Evolutionary conservation across 2,797 vertebrate genomes (phyloP).

Genomic region (Catostomus latipinnis): DNA sequence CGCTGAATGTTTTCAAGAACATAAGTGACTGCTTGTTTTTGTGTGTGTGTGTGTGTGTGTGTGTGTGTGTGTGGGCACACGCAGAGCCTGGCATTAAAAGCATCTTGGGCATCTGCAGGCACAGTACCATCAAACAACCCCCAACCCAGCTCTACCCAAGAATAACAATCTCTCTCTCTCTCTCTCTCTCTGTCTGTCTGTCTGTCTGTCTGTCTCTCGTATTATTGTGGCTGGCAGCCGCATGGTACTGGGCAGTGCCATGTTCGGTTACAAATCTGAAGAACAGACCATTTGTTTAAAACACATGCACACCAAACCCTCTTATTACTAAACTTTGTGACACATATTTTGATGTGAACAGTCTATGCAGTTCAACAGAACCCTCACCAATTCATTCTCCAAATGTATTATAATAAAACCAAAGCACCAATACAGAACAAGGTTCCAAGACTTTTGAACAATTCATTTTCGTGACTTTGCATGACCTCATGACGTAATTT

Average conservation of each 20-base stretch:
- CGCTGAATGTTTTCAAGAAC: constrained; percentile 28
- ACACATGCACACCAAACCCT: constrained; percentile 4
- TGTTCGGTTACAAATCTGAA: constrained; percentile 27
- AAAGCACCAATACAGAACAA: too few relatives aligned
- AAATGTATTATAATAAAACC: too few relatives aligned
- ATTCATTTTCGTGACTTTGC: too few relatives aligned
- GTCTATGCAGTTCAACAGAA: background rate
- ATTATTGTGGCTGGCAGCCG: constrained; percentile 28
- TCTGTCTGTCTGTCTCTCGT: background rate
- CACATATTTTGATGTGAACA: background rate
- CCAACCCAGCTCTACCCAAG: background rate
- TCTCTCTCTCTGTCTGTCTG: too few relatives aligned
- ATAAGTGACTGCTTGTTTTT: constrained; percentile 32
- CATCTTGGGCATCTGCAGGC: constrained; percentile 43
- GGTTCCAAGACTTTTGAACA: too few relatives aligned
- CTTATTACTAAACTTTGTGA: background rate
- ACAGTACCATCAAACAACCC: constrained; percentile 24
- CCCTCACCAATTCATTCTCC: background rate
- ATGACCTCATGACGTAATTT: too few relatives aligned
- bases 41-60: background rate
- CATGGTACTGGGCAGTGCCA: constrained; percentile 36
- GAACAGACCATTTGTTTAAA: constrained; percentile 18
- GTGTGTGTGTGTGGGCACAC: constrained; percentile 11
- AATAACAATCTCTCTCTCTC: constrained; percentile 23
- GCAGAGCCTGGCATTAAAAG: constrained; percentile 42